Evolutionary conservation across 2,113 vertebrate genomes (phyloP).

Genomic region (Zosterops lateralis): DNA sequence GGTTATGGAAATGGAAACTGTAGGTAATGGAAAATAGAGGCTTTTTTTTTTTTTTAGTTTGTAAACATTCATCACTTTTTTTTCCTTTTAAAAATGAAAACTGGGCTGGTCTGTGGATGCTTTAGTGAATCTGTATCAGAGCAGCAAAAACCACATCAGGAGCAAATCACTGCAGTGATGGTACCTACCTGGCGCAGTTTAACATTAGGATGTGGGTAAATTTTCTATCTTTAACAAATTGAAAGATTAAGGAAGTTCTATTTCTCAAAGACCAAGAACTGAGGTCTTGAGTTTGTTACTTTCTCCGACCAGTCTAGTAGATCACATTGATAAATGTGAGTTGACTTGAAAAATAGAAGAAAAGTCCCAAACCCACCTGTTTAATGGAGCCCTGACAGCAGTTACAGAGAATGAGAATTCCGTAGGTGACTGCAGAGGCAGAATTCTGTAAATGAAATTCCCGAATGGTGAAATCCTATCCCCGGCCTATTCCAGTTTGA

Average conservation of each 20-base stretch:
- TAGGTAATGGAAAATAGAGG: neutral
- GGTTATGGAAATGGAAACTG: neutral
- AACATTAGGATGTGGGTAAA: neutral
- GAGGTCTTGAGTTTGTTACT: neutral
- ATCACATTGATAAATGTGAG: neutral
- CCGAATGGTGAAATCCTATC: neutral
- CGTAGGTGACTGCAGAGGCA: neutral
- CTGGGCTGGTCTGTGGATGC: neutral
- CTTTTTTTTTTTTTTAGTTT: neutral
- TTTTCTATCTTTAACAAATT: neutral
- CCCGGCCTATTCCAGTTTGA: neutral
- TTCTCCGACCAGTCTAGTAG: neutral
- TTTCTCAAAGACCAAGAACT: neutral
- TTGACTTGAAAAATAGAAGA: neutral
- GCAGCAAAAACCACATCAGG: neutral
- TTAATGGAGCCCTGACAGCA: neutral
- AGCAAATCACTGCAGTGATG: neutral
- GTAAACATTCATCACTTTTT: neutral
- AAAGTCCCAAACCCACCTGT: rapidly evolving
- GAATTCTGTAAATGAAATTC: neutral
- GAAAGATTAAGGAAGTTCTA: neutral
- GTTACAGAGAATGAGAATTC: neutral
- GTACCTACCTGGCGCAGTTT: neutral
- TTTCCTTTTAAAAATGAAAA: neutral
- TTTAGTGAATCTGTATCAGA: neutral